Conservation (phyloP, 2,888 invertebrate species). For the Yponomeuta malinellus region DNA sequence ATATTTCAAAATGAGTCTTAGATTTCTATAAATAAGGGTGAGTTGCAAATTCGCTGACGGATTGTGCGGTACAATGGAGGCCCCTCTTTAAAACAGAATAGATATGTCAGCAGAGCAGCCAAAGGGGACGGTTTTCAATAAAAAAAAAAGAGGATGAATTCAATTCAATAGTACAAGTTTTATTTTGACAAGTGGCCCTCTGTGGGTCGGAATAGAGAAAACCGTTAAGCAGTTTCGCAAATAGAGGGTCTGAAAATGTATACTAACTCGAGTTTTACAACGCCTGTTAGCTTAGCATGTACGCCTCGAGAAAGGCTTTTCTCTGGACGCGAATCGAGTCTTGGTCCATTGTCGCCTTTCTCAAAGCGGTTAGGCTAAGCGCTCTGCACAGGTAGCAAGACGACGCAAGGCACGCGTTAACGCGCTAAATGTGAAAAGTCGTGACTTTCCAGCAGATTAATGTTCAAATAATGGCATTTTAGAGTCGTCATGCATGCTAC, state of each 20-base stretch:
- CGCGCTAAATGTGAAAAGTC: too few relatives aligned
- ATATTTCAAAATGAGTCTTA: conserved; percentile 19
- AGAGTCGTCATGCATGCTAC: too few relatives aligned
- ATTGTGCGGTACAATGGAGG: conserved; percentile 8
- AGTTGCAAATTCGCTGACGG: neutral
- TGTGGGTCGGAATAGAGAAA: neutral
- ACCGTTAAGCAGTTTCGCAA: neutral
- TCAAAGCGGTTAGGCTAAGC: too few relatives aligned
- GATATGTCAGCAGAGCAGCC: conserved; percentile 29
- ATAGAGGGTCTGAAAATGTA: conserved; percentile 25
- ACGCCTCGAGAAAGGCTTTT: too few relatives aligned
- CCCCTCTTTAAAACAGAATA: conserved; percentile 17
- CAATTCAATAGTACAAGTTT: neutral
- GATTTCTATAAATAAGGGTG: neutral
- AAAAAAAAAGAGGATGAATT: neutral
- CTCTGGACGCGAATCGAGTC: too few relatives aligned
- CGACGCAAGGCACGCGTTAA: too few relatives aligned
- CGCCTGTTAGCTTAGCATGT: too few relatives aligned
- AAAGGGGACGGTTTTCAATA: neutral
- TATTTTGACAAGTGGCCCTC: neutral
- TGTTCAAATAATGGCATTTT: too few relatives aligned
- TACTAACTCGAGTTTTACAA: neutral
- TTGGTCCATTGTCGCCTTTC: too few relatives aligned
- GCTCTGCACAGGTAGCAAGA: too few relatives aligned
- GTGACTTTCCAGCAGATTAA: too few relatives aligned